Evolutionary conservation across 2,797 vertebrate genomes (phyloP).

Genomic region (Gastrophryne carolinensis): DNA sequence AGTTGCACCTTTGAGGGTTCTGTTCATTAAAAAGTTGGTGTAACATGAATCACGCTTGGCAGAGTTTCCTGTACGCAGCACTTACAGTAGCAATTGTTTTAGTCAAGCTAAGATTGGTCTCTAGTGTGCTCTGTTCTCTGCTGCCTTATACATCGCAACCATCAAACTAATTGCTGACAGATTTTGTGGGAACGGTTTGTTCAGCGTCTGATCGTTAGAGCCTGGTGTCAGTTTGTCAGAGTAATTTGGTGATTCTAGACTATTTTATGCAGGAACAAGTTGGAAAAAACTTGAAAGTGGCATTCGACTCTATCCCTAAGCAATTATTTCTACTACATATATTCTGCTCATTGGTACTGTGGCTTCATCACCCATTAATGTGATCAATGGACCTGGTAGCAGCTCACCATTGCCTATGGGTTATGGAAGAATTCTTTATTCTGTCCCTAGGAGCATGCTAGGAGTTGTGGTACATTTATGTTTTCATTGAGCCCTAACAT

Average conservation of each 20-base stretch:
- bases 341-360: not conserved
- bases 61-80: too few relatives aligned
- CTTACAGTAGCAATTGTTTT: not conserved
- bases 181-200: not conserved
- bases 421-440: not conserved
- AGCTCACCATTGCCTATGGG: not conserved
- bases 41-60: too few relatives aligned
- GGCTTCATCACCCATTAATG: not conserved
- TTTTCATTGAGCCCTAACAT: too few relatives aligned
- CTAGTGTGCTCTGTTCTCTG: not conserved
- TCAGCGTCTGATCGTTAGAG: not conserved
- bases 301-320: not conserved
- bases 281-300: not conserved
- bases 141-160: not conserved
- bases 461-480: not conserved
- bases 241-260: not conserved
- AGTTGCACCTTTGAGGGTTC: too few relatives aligned
- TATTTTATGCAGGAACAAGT: not conserved
- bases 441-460: not conserved
- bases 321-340: not conserved
- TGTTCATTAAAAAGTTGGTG: not conserved
- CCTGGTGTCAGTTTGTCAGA: conserved; percentile 13
- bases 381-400: not conserved
- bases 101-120: not conserved
- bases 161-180: conserved; percentile 30